A percentile compares a stretch with the other conserved stretches of the same genome.
phyloP scores from a whole-genome alignment of 92 coral and sea anemone species.

The Heliopora coerulea region DNA sequence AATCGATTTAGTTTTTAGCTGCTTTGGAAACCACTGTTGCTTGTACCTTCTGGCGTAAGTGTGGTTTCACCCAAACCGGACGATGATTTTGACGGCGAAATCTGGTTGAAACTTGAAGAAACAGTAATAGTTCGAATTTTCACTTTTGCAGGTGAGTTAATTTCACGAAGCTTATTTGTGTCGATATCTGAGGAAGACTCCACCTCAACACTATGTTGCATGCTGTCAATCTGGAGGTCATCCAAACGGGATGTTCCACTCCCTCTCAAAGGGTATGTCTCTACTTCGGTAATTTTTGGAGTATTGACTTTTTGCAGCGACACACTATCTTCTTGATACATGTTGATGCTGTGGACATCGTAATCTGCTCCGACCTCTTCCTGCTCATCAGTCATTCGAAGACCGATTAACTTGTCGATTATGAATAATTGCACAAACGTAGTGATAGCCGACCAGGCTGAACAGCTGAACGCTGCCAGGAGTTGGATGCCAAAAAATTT shows the following conservation, averaged over 20 bases:
- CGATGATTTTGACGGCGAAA: neutral
- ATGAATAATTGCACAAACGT: conserved; percentile 58
- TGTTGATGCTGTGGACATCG: conserved; percentile 9
- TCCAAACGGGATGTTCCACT: neutral
- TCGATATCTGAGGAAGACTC: neutral
- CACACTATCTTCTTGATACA: neutral
- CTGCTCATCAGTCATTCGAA: conserved; percentile 63
- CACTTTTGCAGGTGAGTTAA: neutral
- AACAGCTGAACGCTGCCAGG: conserved; percentile 38
- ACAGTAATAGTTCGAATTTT: neutral
- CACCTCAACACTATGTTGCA: neutral
- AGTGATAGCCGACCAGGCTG: conserved; percentile 55
- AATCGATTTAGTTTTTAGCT: too few species aligned
- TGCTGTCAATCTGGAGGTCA: neutral
- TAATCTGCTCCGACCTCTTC: conserved; percentile 72
- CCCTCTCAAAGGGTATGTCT: neutral
- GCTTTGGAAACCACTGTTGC: neutral
- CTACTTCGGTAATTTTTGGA: neutral
- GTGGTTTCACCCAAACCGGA: neutral
- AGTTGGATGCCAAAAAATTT: conserved; percentile 65
- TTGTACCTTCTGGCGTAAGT: neutral
- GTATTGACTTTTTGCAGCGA: too few species aligned
- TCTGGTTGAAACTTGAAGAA: neutral
- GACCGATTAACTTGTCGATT: conserved; percentile 57
- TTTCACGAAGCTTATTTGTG: neutral